A percentile compares a stretch with the other conserved stretches of the same genome.
phyloP scores from a whole-genome alignment of 1,140 invertebrate species.

The Brachionus manjavacas region DNA sequence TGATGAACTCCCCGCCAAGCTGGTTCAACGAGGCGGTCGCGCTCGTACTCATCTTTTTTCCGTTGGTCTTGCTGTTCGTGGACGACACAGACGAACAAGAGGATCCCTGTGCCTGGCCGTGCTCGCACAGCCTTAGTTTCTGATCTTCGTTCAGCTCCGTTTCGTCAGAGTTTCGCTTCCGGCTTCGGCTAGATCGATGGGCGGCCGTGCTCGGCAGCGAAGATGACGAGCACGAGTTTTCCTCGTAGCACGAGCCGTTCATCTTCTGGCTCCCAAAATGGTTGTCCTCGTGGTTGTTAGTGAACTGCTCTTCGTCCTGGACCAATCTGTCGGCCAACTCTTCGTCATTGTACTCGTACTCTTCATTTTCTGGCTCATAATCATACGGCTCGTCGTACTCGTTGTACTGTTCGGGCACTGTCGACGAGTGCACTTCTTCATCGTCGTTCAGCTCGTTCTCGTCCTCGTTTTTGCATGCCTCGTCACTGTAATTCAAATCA shows the following conservation, averaged over 20 bases:
- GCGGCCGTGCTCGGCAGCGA: neutral
- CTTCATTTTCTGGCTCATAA: neutral
- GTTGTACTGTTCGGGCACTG: neutral
- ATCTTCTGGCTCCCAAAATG: neutral
- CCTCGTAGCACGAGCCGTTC: neutral
- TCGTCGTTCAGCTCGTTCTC: neutral
- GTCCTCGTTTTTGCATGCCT: neutral
- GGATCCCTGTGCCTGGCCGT: neutral
- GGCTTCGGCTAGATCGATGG: neutral
- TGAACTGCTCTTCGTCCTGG: neutral
- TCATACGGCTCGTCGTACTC: neutral
- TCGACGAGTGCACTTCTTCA: slow-evolving; percentile 5
- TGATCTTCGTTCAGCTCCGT: neutral
- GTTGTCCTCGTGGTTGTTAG: neutral
- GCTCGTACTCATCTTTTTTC: slow-evolving; percentile 4
- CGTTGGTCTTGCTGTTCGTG: neutral
- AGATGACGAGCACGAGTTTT: slow-evolving; percentile 15
- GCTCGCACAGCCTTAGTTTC: neutral
- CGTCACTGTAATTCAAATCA: neutral
- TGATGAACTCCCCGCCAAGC: slow-evolving; percentile 93
- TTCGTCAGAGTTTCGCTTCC: neutral
- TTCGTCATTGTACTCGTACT: neutral
- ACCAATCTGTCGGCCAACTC: neutral
- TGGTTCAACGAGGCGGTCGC: slow-evolving; percentile 69
- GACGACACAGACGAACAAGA: neutral